phyloP scores from a whole-genome alignment of 2,888 invertebrate species.

The Stictocephala bisonia region DNA sequence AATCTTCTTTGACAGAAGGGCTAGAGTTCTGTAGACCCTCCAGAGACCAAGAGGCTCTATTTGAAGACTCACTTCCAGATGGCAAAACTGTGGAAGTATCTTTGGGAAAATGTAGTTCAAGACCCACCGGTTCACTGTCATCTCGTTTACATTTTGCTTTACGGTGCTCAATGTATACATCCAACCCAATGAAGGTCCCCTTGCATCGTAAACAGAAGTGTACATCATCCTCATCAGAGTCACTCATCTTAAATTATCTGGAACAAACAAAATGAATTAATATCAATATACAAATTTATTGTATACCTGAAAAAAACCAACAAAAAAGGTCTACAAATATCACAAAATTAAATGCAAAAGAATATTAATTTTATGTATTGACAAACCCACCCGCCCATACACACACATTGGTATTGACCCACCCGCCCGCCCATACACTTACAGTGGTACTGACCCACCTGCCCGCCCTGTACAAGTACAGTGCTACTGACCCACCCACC shows the following conservation, averaged over 20 bases:
- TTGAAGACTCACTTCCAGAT: slow-evolving; percentile 20
- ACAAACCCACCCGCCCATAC: too few relatives aligned
- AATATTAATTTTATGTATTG: too few relatives aligned
- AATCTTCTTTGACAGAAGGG: slow-evolving; percentile 8
- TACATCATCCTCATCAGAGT: slow-evolving; percentile 78
- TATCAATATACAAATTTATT: too few relatives aligned
- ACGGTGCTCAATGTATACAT: slow-evolving; percentile 86
- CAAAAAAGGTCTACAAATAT: neutral
- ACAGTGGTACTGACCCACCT: too few relatives aligned
- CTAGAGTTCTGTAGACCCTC: slow-evolving; percentile 19
- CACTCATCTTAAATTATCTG: slow-evolving; percentile 16
- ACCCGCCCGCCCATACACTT: too few relatives aligned
- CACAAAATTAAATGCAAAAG: neutral
- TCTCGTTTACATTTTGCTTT: slow-evolving; percentile 73
- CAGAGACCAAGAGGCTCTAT: neutral
- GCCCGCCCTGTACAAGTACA: too few relatives aligned
- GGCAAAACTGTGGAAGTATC: neutral
- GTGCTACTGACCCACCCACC: too few relatives aligned
- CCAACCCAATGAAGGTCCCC: slow-evolving; percentile 83
- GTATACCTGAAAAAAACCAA: neutral
- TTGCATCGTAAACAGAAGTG: slow-evolving; percentile 92
- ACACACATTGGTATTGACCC: too few relatives aligned
- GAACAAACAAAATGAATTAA: neutral
- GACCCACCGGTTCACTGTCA: slow-evolving; percentile 57
- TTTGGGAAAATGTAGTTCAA: slow-evolving; percentile 14